Evolutionary conservation across 2,113 vertebrate species (phyloP), one percentile per base, ranked within the genome.

Genomic region (Paramisgurnus dabryanus): DNA sequence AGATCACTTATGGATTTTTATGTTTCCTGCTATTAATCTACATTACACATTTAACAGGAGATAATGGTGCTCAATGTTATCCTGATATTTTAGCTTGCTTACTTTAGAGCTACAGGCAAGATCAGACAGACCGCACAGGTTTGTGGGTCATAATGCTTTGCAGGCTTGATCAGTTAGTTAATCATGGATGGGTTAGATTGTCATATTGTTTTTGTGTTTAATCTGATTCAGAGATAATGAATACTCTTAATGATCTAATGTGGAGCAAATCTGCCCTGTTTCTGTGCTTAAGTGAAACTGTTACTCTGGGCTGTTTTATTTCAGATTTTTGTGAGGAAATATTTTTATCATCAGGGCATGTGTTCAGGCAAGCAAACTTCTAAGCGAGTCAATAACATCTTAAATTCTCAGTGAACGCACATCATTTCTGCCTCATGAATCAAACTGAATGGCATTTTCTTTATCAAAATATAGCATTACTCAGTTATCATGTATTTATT

Each of bases 31-130:
- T 64, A 47, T 64, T 61, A 18, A 61, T 76, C 73, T 49, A n/a
- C 7, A 11, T 6, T 43, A 76, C 41, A 34, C 18, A 22, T 40
- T 0, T 39, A 57, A 57, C 53, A 72, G 69, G 27, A 57, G 50
- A 72, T 41, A 72, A 72, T 72, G 49, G 69, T 7, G 69, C 69
- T 57, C 69, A 57, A 57, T 72, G 69, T 70, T 53, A 53, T 70
- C 12, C 7, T 57, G 69, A 72, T 57, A 72, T 57, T 39, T 72
- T 57, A 57, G 34, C 69, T 41, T 12, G 50, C 34, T 57, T 1
- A 50, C 69, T 57, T 71, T 72, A 7, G 15, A 0, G 34, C 69
- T 57, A 50, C 34, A 55, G 69, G 40, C 55, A 18, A 73, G 70
- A 60, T 60, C 70, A 34, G 58, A 18, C 58, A 75, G 72, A 49